Evolutionary conservation across 2,888 invertebrate species (phyloP).

Genomic region (Cheilosia vernalis): DNA sequence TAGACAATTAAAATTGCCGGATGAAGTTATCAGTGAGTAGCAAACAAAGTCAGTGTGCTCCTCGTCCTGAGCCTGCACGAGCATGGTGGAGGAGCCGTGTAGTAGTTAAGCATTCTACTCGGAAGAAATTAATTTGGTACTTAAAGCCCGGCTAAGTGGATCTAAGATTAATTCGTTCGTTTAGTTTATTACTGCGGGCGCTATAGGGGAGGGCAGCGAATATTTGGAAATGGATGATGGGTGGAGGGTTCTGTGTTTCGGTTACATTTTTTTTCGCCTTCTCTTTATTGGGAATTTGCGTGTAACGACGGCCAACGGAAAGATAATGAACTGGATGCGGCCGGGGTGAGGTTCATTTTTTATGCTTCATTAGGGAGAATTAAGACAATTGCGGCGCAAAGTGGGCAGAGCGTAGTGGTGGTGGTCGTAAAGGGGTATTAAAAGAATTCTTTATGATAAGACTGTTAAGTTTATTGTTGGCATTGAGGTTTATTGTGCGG

Average conservation of each 20-base stretch:
- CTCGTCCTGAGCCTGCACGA: background rate
- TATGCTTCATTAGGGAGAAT: constrained; percentile 73
- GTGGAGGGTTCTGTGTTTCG: background rate
- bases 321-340: constrained; percentile 63
- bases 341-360: constrained; percentile 60
- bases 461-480: constrained; percentile 53
- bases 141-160: constrained; percentile 72
- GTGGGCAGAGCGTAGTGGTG: background rate
- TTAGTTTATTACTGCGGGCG: constrained; percentile 59
- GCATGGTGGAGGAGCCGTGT: constrained; percentile 15
- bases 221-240: constrained; percentile 3
- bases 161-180: constrained; percentile 73
- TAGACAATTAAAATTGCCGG: constrained; percentile 67
- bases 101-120: constrained; percentile 65
- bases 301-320: constrained; percentile 25
- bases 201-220: constrained; percentile 18
- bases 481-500: constrained; percentile 40
- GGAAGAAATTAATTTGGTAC: constrained; percentile 74
- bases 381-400: constrained; percentile 63
- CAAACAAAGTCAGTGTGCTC: constrained; percentile 32
- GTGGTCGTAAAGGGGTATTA: constrained; percentile 57
- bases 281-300: constrained; percentile 49
- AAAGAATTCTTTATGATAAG: constrained; percentile 46
- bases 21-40: constrained; percentile 64
- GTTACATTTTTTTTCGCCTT: constrained; percentile 15